Percentiles rank a stretch among this genome's conserved stretches.
Evolutionary conservation across 2,113 vertebrate genomes (phyloP).

Genomic region (Prolemur simus): DNA sequence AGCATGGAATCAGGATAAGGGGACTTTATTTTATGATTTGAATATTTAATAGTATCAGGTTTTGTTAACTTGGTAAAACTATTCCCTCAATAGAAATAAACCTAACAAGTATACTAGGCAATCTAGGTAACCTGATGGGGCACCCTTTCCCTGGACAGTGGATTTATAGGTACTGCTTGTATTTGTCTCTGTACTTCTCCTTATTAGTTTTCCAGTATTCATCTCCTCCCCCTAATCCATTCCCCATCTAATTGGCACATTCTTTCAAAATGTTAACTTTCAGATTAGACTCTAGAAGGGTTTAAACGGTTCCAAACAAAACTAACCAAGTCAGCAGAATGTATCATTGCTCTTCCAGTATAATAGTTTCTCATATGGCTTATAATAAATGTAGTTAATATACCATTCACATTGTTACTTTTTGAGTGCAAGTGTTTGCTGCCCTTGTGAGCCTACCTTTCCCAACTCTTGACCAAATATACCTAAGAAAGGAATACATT

Average conservation of each 20-base stretch:
- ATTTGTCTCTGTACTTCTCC: neutral
- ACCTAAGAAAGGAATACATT: neutral
- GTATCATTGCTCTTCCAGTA: neutral
- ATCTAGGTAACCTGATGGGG: neutral
- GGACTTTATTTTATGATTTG: neutral
- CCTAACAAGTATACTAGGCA: neutral
- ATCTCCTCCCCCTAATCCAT: neutral
- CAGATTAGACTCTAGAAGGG: neutral
- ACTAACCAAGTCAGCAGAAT: neutral
- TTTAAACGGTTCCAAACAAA: neutral
- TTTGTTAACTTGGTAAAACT: neutral
- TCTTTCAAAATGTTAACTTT: slow-evolving; percentile 14
- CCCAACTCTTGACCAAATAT: neutral
- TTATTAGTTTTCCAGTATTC: neutral
- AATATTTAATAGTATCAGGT: neutral
- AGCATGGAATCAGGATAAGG: neutral
- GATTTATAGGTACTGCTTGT: neutral
- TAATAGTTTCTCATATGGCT: neutral
- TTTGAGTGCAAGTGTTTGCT: neutral
- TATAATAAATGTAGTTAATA: neutral
- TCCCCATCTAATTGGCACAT: neutral
- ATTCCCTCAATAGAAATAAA: neutral
- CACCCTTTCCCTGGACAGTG: neutral
- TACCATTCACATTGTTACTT: neutral
- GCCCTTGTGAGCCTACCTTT: neutral